phyloP scores from a whole-genome alignment of 2,888 invertebrate genomes.

The Pachycephus smyrnensis region DNA sequence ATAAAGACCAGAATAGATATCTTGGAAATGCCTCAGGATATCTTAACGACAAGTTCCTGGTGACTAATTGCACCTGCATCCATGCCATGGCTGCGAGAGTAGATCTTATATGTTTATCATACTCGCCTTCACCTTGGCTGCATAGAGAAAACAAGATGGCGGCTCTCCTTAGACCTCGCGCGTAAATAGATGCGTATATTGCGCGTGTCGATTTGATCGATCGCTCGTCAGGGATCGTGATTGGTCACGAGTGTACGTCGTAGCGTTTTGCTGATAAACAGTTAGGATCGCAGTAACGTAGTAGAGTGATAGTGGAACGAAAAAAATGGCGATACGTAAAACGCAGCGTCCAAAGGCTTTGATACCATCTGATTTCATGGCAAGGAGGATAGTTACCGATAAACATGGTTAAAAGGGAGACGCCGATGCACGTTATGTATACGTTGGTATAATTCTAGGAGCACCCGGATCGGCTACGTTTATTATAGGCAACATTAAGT shows the following conservation, averaged over 20 bases:
- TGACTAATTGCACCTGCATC: constrained; percentile 32
- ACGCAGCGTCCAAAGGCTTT: neutral
- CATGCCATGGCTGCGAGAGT: constrained; percentile 29
- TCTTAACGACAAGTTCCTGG: neutral
- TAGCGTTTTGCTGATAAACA: neutral
- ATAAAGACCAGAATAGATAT: neutral
- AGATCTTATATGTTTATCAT: constrained; percentile 21
- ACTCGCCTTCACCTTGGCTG: constrained; percentile 8
- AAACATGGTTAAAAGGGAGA: neutral
- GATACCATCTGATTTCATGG: neutral
- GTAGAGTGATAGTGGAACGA: neutral
- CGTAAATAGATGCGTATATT: neutral
- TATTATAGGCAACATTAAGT: constrained; percentile 2
- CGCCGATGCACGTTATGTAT: neutral
- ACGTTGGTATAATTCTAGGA: neutral
- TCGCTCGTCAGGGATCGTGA: too few relatives aligned
- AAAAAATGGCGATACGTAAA: neutral
- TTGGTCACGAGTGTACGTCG: neutral
- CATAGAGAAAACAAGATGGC: neutral
- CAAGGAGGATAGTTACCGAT: neutral
- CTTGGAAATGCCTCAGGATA: neutral
- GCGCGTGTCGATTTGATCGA: neutral
- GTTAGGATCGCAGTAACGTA: neutral
- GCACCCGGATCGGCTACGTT: neutral
- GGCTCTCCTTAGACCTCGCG: neutral